Evolutionary conservation across 1,140 invertebrate genomes (phyloP).

Genomic region (Bactericera cockerelli): DNA sequence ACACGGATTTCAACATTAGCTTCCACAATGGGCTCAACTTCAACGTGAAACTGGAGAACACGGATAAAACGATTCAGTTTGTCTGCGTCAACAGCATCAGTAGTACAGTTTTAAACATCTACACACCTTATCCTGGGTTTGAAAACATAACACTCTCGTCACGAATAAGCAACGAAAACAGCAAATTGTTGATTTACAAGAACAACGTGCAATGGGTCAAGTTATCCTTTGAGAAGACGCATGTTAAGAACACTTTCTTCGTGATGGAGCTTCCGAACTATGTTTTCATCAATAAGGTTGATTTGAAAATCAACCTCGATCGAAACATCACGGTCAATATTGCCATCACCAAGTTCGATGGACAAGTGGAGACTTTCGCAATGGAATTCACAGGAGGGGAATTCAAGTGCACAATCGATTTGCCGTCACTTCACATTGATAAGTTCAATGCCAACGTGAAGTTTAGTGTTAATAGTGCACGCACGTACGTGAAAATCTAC

Average conservation of each 20-base stretch:
- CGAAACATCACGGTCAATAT: not conserved
- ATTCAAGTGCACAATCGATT: not conserved
- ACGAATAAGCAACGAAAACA: not conserved
- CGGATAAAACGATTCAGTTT: not conserved
- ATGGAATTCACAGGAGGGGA: slow-evolving; percentile 1
- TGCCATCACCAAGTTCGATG: not conserved
- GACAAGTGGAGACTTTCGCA: not conserved
- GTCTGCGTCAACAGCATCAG: not conserved
- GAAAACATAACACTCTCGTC: not conserved
- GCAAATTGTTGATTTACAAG: not conserved
- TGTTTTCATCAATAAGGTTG: not conserved
- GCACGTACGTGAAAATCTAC: not conserved
- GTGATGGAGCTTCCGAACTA: not conserved
- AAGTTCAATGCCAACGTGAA: not conserved
- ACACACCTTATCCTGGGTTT: not conserved
- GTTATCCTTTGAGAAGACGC: not conserved
- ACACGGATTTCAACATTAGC: not conserved
- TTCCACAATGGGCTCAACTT: not conserved
- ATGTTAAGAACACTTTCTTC: not conserved
- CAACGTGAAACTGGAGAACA: not conserved
- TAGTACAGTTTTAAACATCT: not conserved
- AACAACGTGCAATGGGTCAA: not conserved
- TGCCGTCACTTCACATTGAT: not conserved
- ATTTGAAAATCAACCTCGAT: not conserved
- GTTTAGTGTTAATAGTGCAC: not conserved